Percentiles rank a stretch among this genome's conserved stretches.
phyloP scores from a whole-genome alignment of 1,140 invertebrate species.

The Macrobrachium rosenbergii region DNA sequence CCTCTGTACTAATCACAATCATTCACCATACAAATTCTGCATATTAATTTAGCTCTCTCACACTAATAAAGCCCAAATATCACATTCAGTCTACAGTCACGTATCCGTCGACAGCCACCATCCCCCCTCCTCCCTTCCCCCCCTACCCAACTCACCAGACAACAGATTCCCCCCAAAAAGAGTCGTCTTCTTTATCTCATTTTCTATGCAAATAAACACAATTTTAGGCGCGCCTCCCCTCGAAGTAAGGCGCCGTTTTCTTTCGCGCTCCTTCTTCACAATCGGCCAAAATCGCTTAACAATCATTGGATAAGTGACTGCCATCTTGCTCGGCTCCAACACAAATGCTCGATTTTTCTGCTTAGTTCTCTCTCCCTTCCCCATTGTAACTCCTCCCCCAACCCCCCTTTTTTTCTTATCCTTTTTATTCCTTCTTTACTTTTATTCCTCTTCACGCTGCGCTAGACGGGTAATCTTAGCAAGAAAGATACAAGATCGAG shows the following conservation, averaged over 20 bases:
- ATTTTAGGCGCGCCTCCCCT: not conserved
- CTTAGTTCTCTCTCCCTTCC: too few species aligned
- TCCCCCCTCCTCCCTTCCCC: not conserved
- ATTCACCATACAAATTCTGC: too few species aligned
- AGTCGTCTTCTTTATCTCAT: not conserved
- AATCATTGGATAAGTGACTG: conserved; percentile 45
- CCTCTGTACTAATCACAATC: too few species aligned
- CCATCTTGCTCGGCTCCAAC: not conserved
- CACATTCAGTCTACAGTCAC: not conserved
- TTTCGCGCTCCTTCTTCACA: not conserved
- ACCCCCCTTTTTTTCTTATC: too few species aligned
- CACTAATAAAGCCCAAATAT: too few species aligned
- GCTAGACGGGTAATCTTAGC: not conserved
- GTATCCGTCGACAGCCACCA: not conserved
- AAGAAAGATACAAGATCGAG: too few species aligned
- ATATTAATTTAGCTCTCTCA: too few species aligned
- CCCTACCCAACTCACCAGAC: too few species aligned
- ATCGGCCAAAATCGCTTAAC: conserved; percentile 30
- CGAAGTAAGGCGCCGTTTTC: not conserved
- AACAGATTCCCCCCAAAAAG: too few species aligned
- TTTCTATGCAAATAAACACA: conserved; percentile 33
- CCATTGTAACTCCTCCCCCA: too few species aligned
- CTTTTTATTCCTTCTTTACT: too few species aligned
- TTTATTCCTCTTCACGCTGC: conserved; percentile 2
- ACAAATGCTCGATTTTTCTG: not conserved